Percentiles rank a stretch among this genome's conserved stretches.
These are phyloP conservation scores for Xanthia icteritia DNA, from an alignment of 2,888 invertebrate genomes.

Conservation along the genomic window DNA sequence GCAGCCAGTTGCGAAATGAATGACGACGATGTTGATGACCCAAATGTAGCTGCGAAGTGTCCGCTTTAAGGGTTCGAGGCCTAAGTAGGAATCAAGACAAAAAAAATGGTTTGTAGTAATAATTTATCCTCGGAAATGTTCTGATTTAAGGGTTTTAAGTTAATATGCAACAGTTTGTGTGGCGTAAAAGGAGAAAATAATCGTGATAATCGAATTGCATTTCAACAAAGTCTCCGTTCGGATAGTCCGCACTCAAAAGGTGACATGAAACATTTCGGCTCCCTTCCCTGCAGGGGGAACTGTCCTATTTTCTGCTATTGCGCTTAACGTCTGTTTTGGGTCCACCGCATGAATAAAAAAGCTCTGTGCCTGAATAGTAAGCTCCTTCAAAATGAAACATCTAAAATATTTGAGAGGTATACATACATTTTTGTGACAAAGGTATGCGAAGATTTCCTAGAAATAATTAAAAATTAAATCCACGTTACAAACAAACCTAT, in stretches of 20 bases:
- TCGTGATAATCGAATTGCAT: conserved; percentile 41
- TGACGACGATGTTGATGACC: conserved; percentile 50
- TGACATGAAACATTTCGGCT: conserved; percentile 43
- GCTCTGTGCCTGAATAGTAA: neutral
- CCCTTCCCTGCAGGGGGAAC: conserved; percentile 2
- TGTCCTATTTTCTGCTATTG: conserved; percentile 49
- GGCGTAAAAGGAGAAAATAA: conserved; percentile 20
- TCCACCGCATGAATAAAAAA: conserved; percentile 14
- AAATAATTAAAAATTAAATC: neutral
- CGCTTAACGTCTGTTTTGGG: conserved; percentile 34
- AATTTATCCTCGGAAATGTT: neutral
- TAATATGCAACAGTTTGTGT: neutral
- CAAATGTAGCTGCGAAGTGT: conserved; percentile 50
- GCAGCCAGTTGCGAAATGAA: conserved; percentile 49
- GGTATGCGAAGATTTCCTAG: no score
- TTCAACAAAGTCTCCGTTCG: conserved; percentile 32
- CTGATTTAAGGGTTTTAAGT: neutral
- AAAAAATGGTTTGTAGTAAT: neutral
- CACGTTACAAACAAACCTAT: neutral
- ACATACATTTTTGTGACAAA: neutral
- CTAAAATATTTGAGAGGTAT: neutral
- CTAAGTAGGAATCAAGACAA: conserved; percentile 20
- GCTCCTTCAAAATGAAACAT: neutral
- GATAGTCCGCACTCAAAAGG: conserved; percentile 19
- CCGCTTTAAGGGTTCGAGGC: conserved; percentile 37